phyloP scores from a whole-genome alignment of 2,113 vertebrate species.

The Euleptes europaea region DNA sequence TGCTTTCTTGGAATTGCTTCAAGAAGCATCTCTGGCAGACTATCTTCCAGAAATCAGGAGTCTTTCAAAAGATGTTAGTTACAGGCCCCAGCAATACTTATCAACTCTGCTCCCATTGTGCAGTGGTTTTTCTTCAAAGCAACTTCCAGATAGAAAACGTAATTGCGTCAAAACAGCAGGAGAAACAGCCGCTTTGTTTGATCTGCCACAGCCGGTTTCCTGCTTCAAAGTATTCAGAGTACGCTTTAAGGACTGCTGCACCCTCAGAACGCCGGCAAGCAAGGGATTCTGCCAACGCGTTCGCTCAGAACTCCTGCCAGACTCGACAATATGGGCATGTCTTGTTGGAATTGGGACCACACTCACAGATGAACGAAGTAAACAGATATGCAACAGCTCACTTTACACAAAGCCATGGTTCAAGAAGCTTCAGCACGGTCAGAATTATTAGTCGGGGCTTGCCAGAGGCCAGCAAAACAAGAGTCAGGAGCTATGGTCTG shows the following conservation, averaged over 20 bases:
- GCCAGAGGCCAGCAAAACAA: neutral
- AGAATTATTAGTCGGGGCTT: neutral
- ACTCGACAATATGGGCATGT: rapidly evolving
- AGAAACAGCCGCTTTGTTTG: neutral
- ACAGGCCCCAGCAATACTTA: too few species aligned
- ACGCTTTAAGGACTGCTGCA: neutral
- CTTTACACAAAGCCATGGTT: neutral
- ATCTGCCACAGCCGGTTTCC: neutral
- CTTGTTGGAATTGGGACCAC: rapidly evolving
- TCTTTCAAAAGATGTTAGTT: neutral
- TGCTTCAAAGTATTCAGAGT: neutral
- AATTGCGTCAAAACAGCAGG: neutral
- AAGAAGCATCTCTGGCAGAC: neutral
- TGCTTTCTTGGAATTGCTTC: neutral
- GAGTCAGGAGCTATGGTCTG: neutral
- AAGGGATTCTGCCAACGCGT: neutral
- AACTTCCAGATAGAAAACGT: neutral
- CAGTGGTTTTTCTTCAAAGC: neutral
- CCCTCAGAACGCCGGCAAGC: neutral
- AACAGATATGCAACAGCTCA: neutral
- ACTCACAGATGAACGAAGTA: too few species aligned
- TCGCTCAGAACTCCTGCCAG: neutral
- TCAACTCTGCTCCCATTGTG: neutral
- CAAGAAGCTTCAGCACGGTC: neutral
- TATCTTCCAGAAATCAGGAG: neutral